Base-by-base conservation (phyloP, 2,888 invertebrate genomes). In the Lissocephala sabroskyi region DNA sequence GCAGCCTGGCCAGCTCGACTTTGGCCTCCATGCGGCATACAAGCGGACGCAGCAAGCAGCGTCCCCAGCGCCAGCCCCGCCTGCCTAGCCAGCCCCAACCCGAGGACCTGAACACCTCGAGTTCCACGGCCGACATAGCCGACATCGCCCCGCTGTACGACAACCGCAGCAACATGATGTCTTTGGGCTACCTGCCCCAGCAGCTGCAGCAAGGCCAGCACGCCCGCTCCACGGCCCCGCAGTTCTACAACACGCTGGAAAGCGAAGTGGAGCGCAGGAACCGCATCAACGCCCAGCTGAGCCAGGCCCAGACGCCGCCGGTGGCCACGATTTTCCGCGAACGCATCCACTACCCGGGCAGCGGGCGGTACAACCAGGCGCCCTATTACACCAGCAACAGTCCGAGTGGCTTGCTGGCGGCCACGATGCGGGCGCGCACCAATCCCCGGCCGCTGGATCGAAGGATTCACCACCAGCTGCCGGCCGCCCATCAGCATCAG, bases 211-310 rank as follows among this genome's bases (percentile, higher is more conserved):
- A 60, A 48, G 50, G 54, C 52, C 45, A 60, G 29, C 48, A 78
- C 59, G 62, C 56, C 7, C 65, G 78, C 17, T 61, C 64, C 18
- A 62, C 63, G 0, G 67, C 74, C 13, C 73, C 77, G 10, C 79
- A 81, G 43, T 80, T 81, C 52, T 82, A 79, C 55, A 82, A 81
- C 29, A 79, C 80, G 29, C 65, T 82, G 16, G 84, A 84, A 52
- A 82, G 63, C 54, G 84, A 84, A 46, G 83, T 84, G 40, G 84
- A 84, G 55, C 76, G 84, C 0, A 61, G 83, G 41, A 84, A 84
- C 62, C 81, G 83, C 29, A 81, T 84, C 23, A 84, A 85, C 48
- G 82, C 81, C 18, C 84, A 83, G 41, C 62, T 83, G 4, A 81
- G 81, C 35, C 79, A 79, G 51, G 52, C 57, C 1, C 67, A 67